These are phyloP conservation scores for Capreolus pygargus DNA, from an alignment of 2,113 vertebrate species.

Conservation along the genomic window DNA sequence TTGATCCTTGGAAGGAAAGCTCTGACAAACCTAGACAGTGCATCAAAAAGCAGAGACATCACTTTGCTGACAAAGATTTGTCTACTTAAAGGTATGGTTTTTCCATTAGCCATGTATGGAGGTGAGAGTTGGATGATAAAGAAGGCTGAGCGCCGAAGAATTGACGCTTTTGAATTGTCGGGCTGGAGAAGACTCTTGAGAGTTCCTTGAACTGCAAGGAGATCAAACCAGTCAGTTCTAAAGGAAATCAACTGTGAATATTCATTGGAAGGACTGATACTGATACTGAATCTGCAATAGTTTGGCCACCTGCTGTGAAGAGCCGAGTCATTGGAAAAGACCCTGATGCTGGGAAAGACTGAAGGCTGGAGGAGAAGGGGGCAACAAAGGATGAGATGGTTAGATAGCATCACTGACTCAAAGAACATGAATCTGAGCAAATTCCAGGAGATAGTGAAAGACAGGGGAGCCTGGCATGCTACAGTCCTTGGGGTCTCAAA, in stretches of 20 bases:
- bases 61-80: neutral
- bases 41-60: neutral
- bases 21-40: neutral
- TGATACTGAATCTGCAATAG: neutral
- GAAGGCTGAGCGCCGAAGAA: neutral
- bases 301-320: neutral
- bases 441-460: neutral
- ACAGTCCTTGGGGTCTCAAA: neutral
- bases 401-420: neutral
- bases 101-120: neutral
- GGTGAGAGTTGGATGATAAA: neutral
- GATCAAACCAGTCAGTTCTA: neutral
- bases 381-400: neutral
- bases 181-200: neutral
- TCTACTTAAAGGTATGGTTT: neutral
- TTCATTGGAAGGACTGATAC: neutral
- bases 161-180: fast-evolving
- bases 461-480: neutral
- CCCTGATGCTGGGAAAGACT: neutral
- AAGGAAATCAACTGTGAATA: neutral
- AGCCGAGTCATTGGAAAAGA: neutral
- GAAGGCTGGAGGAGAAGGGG: neutral
- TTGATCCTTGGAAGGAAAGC: neutral
- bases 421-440: neutral
- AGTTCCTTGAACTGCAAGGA: neutral